Evolutionary conservation across 2,888 invertebrate genomes (phyloP), one percentile per base, ranked within the genome.

Genomic region (Eremobia ochroleuca): DNA sequence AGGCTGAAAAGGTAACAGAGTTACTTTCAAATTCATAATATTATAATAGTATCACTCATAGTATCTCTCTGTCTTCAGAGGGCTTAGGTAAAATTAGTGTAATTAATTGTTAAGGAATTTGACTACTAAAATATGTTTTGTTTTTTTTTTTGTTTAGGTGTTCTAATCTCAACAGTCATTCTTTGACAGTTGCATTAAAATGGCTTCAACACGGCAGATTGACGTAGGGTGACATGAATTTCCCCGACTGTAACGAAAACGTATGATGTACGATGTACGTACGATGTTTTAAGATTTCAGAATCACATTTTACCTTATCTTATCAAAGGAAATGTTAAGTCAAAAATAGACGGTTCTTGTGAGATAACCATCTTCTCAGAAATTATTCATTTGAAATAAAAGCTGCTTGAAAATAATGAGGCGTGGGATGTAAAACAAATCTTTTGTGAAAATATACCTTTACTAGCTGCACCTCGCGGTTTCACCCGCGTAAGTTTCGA

Each of bases 401-500:
- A 70, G 34, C n/a, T 11, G 31, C 3, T 77, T 21, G 9, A 4
- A 70, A 55, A 79, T 69, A 55, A 79, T 69, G 25, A 46, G 25
- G 79, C 11, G 25, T 13, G 18, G 13, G 11, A 62, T 37, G 2
- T n/a, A 21, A 46, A 55, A 2, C 25, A 28, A 52, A 52, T 61
- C 28, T 28, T 25, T 43, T 9, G 25, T 31, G 2, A n/a, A 77
- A 18, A 55, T 37, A 78, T 2, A 2, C 5, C 6, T 25, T n/a
- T n/a, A n/a, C n/a, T n/a, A n/a, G n/a, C n/a, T n/a, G n/a, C n/a
- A n/a, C n/a, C n/a, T n/a, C n/a, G n/a, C n/a, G n/a, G n/a, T n/a
- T n/a, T n/a, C n/a, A n/a, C n/a, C n/a, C n/a, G n/a, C n/a, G n/a
- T n/a, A n/a, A n/a, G n/a, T n/a, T n/a, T n/a, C n/a, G n/a, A n/a